Evolutionary conservation across 2,888 invertebrate species (phyloP).

Genomic region (Synanthedon andrenaeformis): DNA sequence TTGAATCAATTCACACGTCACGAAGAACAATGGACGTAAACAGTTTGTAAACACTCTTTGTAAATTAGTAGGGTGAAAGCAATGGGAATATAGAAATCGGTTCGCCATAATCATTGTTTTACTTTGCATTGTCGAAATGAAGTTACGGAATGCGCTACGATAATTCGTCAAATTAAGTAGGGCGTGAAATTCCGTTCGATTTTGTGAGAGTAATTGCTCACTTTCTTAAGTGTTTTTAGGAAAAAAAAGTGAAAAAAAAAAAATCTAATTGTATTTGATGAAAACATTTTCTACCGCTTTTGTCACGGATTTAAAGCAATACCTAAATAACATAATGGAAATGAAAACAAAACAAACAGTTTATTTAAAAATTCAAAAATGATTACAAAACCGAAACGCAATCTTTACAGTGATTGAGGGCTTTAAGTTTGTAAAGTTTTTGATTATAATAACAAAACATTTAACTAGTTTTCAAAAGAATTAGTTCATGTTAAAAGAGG

Average conservation of each 20-base stretch:
- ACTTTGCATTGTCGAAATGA: conserved; percentile 2
- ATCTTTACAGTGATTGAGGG: too few species aligned
- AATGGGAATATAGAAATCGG: conserved; percentile 49
- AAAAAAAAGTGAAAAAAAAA: background rate
- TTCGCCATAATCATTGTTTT: conserved; percentile 24
- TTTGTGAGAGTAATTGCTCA: conserved; percentile 8
- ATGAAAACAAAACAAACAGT: too few species aligned
- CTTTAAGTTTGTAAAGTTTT: too few species aligned
- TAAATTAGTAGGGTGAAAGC: conserved; percentile 46
- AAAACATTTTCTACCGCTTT: too few species aligned
- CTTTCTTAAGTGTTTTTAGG: background rate
- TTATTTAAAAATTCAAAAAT: too few species aligned
- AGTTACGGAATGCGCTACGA: conserved; percentile 4
- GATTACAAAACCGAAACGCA: too few species aligned
- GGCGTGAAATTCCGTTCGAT: conserved; percentile 29
- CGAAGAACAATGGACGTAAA: conserved; percentile 41
- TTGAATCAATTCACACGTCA: conserved; percentile 14
- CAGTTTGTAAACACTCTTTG: conserved; percentile 24
- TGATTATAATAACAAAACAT: too few species aligned
- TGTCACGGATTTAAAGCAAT: too few species aligned
- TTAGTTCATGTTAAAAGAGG: too few species aligned
- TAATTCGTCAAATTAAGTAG: conserved; percentile 28
- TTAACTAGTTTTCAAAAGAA: too few species aligned
- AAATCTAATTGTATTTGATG: too few species aligned
- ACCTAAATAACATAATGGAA: too few species aligned